Evolutionary conservation across 2,888 invertebrate genomes (phyloP), one percentile per base, ranked within the genome.

Genomic region (Anthrax anthrax): DNA sequence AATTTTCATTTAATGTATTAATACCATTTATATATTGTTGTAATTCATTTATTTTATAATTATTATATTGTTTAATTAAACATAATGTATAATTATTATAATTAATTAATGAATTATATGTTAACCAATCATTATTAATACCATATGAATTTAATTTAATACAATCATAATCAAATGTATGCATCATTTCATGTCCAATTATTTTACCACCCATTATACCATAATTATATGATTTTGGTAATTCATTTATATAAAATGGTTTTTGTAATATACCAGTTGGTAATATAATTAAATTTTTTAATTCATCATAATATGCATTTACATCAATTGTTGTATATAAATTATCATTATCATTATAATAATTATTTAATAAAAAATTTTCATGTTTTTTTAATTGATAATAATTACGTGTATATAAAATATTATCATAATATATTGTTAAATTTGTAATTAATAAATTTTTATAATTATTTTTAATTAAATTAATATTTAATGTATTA

Each of bases 131-230:
- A 14, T 17, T n/a, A 3, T 18, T 19, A 4, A 34, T 40, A 14
- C 40, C 40, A 18, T 40, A 5, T 13, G 17, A 14, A 34, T 36
- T 36, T 23, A 18, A 45, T 2, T 36, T 12, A 16, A 39, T 39
- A 2, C 40, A 39, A 5, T 39, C 16, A 4, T 19, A 40, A 16
- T 45, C 44, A 16, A 45, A 45, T 23, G 39, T 40, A 36, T 45
- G 44, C 18, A 39, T 40, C 34, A 45, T 45, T 45, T 45, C 44
- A 19, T 45, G 44, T 8, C 39, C 44, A 2, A 46, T 19, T 19
- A 45, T 44, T n/a, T 32, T 36, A 13, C 27, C 39, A 4, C 44
- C 44, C 44, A 45, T 40, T n/a, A 34, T 19, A 19, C 36, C 44
- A 16, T 17, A 45, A 23, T 45, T 45, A 23, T 40, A 40, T n/a